Conservation (phyloP, 1,140 invertebrate species). For the Drosophila arizonae region DNA sequence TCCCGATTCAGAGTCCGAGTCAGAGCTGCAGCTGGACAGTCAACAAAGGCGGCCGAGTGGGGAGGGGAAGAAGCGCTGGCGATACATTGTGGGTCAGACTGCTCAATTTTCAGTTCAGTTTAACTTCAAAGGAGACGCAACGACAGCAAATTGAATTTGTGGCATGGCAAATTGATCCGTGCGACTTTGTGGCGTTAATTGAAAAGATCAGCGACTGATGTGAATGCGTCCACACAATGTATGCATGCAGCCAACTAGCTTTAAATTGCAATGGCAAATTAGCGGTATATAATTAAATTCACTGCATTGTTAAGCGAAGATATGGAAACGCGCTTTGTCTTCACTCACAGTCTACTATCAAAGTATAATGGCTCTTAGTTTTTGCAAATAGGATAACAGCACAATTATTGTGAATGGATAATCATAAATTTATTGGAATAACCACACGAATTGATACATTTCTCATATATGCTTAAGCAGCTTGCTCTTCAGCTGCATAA, state of each 20-base stretch:
- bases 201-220: slow-evolving; percentile 56
- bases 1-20: slow-evolving; percentile 4
- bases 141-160: slow-evolving; percentile 74
- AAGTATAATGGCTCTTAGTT: too few species aligned
- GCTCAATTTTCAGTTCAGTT: slow-evolving; percentile 75
- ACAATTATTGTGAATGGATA: too few species aligned
- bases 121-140: slow-evolving; percentile 64
- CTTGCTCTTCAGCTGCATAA: too few species aligned
- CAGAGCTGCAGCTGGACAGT: slow-evolving; percentile 18
- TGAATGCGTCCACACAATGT: slow-evolving; percentile 5
- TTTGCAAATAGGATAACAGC: too few species aligned
- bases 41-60: slow-evolving; percentile 33
- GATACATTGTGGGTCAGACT: slow-evolving; percentile 58
- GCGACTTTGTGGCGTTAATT: slow-evolving; percentile 64
- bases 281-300: slow-evolving; percentile 2
- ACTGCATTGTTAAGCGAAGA: neutral
- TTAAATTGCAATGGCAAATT: slow-evolving; percentile 19
- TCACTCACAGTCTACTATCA: neutral
- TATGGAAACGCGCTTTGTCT: neutral
- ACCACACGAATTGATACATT: too few species aligned
- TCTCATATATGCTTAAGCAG: too few species aligned
- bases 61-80: neutral
- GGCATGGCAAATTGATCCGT: slow-evolving; percentile 58
- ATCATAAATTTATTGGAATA: too few species aligned
- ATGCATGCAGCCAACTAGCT: slow-evolving; percentile 5